Evolutionary conservation across 2,113 vertebrate genomes (phyloP).

Genomic region (Zapus hudsonius): DNA sequence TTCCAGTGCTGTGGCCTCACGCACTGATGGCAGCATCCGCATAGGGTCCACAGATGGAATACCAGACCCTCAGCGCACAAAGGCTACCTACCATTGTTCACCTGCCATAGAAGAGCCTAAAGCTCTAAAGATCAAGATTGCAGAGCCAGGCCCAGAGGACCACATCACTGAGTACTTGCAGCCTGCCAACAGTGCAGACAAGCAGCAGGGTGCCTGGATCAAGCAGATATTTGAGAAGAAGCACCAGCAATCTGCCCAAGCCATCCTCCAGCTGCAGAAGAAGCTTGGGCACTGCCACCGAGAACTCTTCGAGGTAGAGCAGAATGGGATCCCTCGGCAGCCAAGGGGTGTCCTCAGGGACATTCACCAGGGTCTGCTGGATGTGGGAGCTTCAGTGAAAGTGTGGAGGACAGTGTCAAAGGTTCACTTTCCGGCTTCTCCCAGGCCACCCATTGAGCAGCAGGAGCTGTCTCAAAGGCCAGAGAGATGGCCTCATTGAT

Average conservation of each 20-base stretch:
- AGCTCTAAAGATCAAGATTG: conserved; percentile 97
- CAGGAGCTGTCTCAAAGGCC: conserved; percentile 95
- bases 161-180: conserved; percentile 98
- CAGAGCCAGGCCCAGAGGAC: too few species aligned
- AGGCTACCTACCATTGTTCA: conserved; percentile 93
- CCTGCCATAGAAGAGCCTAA: conserved; percentile 97
- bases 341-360: conserved; percentile 97
- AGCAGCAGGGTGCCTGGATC: conserved; percentile 95
- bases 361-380: conserved; percentile 98
- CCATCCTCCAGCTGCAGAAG: conserved; percentile 95
- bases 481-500: conserved; percentile 95
- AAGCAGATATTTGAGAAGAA: conserved; percentile 99
- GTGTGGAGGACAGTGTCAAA: conserved; percentile 97
- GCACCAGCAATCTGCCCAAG: conserved; percentile 97
- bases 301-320: conserved; percentile 95
- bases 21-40: conserved; percentile 89
- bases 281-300: conserved; percentile 97
- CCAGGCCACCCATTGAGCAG: conserved; percentile 96
- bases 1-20: conserved; percentile 91
- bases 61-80: conserved; percentile 94
- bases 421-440: conserved; percentile 97
- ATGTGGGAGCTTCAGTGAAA: conserved; percentile 96
- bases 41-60: conserved; percentile 88
- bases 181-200: conserved; percentile 95
- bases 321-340: conserved; percentile 95